These are phyloP conservation scores for Drosophila meridionalis DNA, from an alignment of 2,888 invertebrate genomes.

Conservation along the genomic window DNA sequence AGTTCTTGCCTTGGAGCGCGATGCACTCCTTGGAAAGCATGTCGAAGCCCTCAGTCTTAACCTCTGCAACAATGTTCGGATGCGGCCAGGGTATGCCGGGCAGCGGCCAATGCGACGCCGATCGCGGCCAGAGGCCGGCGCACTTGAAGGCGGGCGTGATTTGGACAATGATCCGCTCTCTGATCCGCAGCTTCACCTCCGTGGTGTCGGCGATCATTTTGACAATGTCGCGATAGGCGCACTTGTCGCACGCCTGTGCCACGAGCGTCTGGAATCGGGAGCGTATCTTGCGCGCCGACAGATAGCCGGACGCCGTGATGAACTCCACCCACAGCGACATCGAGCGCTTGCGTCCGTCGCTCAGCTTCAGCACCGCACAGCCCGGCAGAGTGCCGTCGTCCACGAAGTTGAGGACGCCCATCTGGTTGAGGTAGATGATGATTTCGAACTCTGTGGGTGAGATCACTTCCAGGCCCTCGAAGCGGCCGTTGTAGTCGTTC, in stretches of 20 bases:
- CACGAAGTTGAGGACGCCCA: slow-evolving; percentile 99
- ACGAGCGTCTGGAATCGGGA: slow-evolving; percentile 96
- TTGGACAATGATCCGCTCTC: slow-evolving; percentile 96
- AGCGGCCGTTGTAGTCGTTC: slow-evolving; percentile 94
- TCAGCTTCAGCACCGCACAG: slow-evolving; percentile 96
- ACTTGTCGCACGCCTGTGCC: slow-evolving; percentile 96
- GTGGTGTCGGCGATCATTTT: slow-evolving; percentile 98
- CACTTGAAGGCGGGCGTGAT: slow-evolving; percentile 98
- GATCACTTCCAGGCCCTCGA: slow-evolving; percentile 96
- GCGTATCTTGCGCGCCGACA: slow-evolving; percentile 97
- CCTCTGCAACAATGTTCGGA: slow-evolving; percentile 95
- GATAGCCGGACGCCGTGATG: slow-evolving; percentile 97
- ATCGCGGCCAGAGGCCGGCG: slow-evolving; percentile 96
- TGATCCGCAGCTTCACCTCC: slow-evolving; percentile 95
- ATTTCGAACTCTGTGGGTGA: slow-evolving; percentile 98
- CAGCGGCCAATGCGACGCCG: slow-evolving; percentile 97
- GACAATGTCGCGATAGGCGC: slow-evolving; percentile 95
- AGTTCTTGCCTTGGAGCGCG: slow-evolving; percentile 93
- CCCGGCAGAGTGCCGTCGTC: slow-evolving; percentile 97
- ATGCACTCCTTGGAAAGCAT: slow-evolving; percentile 95
- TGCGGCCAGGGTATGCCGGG: slow-evolving; percentile 97
- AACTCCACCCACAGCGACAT: slow-evolving; percentile 99
- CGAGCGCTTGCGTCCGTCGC: slow-evolving; percentile 97
- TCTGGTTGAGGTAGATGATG: slow-evolving; percentile 97
- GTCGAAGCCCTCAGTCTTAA: slow-evolving; percentile 98